These are phyloP conservation scores for Campoplex capitator DNA, from an alignment of 2,888 invertebrate genomes.

Conservation along the genomic window DNA sequence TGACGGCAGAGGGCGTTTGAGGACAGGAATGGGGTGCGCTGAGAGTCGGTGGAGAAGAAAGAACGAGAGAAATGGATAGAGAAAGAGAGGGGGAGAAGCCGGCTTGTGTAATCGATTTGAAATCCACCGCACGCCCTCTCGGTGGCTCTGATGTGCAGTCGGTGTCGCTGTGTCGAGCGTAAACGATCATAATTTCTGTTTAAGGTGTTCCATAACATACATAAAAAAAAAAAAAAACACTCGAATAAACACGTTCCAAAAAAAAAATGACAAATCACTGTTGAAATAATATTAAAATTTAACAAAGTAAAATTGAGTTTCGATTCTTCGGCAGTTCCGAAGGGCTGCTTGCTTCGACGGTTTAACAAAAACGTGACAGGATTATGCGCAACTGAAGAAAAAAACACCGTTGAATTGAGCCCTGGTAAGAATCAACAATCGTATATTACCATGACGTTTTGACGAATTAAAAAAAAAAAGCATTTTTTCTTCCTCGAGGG, in stretches of 20 bases:
- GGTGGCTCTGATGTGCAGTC: constrained; percentile 73
- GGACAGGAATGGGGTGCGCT: not conserved
- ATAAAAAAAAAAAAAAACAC: not conserved
- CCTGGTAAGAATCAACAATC: constrained; percentile 72
- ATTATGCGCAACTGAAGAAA: constrained; percentile 62
- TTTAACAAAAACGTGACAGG: constrained; percentile 33
- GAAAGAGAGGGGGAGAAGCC: constrained; percentile 62
- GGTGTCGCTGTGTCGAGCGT: constrained; percentile 76
- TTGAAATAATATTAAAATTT: not conserved
- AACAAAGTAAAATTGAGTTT: not conserved
- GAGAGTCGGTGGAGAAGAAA: not conserved
- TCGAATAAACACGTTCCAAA: not conserved
- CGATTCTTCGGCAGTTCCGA: not conserved
- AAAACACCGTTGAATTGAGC: constrained; percentile 69
- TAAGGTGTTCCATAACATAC: not conserved
- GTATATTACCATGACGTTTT: not conserved
- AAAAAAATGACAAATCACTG: constrained; percentile 11
- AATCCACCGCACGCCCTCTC: constrained; percentile 80
- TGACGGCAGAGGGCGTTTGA: constrained; percentile 14
- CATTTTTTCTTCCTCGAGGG: not conserved
- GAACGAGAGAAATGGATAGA: not conserved
- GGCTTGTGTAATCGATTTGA: constrained; percentile 80
- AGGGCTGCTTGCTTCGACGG: not conserved
- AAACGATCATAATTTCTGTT: constrained; percentile 56
- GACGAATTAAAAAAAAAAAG: not conserved